Conservation (phyloP, 2,888 invertebrate species). For the Pristionchus arcanus region DNA sequence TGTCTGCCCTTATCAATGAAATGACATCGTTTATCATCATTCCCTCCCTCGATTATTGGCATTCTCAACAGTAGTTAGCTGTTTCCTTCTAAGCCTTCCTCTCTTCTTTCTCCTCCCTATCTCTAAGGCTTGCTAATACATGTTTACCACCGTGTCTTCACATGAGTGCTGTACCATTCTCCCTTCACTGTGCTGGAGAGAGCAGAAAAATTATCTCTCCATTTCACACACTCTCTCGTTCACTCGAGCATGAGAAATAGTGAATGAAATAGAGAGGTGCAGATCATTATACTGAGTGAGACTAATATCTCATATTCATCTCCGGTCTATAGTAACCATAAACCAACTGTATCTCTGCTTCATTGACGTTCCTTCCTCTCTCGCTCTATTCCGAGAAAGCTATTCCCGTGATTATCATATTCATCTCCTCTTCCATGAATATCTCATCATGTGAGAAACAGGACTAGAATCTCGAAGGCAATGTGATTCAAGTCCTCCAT, state of each 20-base stretch:
- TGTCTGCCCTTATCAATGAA: neutral
- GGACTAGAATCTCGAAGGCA: neutral
- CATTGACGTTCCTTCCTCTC: neutral
- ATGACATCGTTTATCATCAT: neutral
- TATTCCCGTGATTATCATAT: slow-evolving; percentile 20
- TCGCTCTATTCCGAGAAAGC: neutral
- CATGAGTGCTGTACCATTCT: slow-evolving; percentile 9
- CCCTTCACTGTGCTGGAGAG: neutral
- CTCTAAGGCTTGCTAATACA: slow-evolving; percentile 43
- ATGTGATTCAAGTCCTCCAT: neutral
- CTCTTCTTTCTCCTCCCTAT: neutral
- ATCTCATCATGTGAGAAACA: slow-evolving; percentile 8
- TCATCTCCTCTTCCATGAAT: slow-evolving; percentile 5
- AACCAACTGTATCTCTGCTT: neutral
- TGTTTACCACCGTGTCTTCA: slow-evolving; percentile 29
- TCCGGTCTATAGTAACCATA: neutral
- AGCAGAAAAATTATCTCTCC: neutral
- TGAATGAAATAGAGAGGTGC: neutral
- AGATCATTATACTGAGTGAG: neutral
- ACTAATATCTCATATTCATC: neutral
- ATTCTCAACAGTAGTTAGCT: neutral
- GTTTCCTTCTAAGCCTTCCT: neutral
- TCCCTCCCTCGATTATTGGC: neutral
- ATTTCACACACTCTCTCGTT: neutral
- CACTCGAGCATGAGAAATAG: neutral